Percentiles rank a stretch among this genome's conserved stretches.
These are phyloP conservation scores for Conops quadrifasciatus DNA, from an alignment of 2,888 invertebrate species.

Conservation along the genomic window DNA sequence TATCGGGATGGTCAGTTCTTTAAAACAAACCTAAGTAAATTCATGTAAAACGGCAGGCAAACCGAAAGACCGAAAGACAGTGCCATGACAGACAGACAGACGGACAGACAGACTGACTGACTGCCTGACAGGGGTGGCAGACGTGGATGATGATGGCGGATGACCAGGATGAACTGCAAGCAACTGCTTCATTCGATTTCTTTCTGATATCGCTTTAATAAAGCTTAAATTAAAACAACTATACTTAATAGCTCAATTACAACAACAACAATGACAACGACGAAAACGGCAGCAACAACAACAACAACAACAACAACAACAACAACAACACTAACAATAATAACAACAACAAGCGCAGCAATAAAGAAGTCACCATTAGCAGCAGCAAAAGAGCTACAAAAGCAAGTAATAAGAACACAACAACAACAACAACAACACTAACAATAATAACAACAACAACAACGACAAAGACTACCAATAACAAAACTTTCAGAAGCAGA, in stretches of 20 bases:
- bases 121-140: background rate
- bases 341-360: background rate
- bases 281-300: background rate
- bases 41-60: too few relatives aligned
- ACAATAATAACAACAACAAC: background rate
- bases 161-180: too few relatives aligned
- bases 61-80: too few relatives aligned
- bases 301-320: conserved; percentile 1
- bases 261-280: conserved; percentile 5
- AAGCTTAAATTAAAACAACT: conserved; percentile 9
- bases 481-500: too few relatives aligned
- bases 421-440: background rate
- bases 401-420: background rate
- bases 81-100: background rate
- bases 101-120: background rate
- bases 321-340: background rate
- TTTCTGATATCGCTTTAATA: conserved; percentile 17
- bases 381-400: background rate
- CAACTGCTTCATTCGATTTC: background rate
- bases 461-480: background rate
- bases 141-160: background rate
- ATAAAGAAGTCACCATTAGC: background rate
- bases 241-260: background rate
- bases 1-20: too few relatives aligned
- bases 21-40: too few relatives aligned